These are phyloP conservation scores for Coelogynopora nodosa DNA, from an alignment of 2,888 invertebrate species.

Conservation along the genomic window DNA sequence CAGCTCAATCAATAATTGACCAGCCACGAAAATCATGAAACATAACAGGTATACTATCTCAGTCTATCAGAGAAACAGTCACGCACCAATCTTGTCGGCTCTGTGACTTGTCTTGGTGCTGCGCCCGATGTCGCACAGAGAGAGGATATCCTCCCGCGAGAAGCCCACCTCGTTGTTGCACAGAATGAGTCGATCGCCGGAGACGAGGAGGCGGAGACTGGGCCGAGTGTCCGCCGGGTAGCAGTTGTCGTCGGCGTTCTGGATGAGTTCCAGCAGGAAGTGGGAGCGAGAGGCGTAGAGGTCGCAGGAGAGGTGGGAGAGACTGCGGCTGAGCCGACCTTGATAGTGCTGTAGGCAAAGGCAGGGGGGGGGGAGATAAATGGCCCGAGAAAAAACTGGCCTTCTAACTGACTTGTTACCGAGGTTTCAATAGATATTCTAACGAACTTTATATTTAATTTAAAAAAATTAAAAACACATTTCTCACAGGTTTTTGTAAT, in stretches of 20 bases:
- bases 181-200: conserved; percentile 51
- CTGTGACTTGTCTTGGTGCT: conserved; percentile 61
- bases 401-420: too few species aligned
- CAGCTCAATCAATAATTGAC: too few species aligned
- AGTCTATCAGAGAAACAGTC: too few species aligned
- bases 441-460: too few species aligned
- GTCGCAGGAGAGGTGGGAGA: conserved; percentile 46
- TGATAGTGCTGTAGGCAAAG: background rate
- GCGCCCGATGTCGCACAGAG: conserved; percentile 61
- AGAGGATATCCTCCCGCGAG: conserved; percentile 55
- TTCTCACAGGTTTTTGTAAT: too few species aligned
- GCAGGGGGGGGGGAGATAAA: too few species aligned
- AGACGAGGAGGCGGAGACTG: conserved; percentile 32
- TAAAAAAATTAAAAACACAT: too few species aligned
- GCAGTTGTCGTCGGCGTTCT: conserved; percentile 62
- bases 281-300: conserved; percentile 60
- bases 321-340: background rate
- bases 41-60: too few species aligned
- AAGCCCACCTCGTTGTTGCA: conserved; percentile 61
- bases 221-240: conserved; percentile 53
- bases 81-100: conserved; percentile 59
- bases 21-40: too few species aligned
- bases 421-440: too few species aligned
- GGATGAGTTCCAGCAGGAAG: conserved; percentile 61
- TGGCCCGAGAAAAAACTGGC: too few species aligned